phyloP scores from a whole-genome alignment of 2,888 invertebrate species.

The Hirudinaria manillensis region DNA sequence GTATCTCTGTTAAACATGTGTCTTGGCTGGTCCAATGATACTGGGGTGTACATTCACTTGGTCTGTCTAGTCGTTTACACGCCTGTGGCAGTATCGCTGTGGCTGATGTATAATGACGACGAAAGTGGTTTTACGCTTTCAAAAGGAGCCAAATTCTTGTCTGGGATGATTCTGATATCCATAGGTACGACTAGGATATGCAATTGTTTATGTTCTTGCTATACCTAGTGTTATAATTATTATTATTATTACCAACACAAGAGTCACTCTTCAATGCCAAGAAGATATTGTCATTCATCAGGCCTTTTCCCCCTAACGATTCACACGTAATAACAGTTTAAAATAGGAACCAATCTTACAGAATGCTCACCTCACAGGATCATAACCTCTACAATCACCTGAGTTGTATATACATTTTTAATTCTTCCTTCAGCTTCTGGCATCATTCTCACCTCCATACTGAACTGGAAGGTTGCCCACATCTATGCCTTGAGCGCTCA shows the following conservation, averaged over 20 bases:
- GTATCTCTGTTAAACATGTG: conserved; percentile 11
- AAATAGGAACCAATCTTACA: too few relatives aligned
- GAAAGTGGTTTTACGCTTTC: not conserved
- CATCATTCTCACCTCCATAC: too few relatives aligned
- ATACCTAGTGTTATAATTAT: too few relatives aligned
- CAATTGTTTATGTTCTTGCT: too few relatives aligned
- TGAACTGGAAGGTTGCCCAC: not conserved
- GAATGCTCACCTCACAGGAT: too few relatives aligned
- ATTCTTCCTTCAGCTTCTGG: not conserved
- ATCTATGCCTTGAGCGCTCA: not conserved
- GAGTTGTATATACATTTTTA: not conserved
- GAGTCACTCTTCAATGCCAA: too few relatives aligned
- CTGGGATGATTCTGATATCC: not conserved
- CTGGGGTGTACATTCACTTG: not conserved
- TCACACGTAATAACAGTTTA: too few relatives aligned
- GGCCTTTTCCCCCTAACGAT: too few relatives aligned
- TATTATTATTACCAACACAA: too few relatives aligned
- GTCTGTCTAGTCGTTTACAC: not conserved
- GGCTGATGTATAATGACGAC: not conserved
- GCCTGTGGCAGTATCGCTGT: not conserved
- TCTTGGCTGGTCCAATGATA: not conserved
- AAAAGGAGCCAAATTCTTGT: not conserved
- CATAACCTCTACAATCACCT: not conserved
- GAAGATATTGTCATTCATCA: too few relatives aligned
- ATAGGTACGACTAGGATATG: not conserved